Evolutionary conservation across 2,888 invertebrate species (phyloP).

Genomic region (Altica lythri): DNA sequence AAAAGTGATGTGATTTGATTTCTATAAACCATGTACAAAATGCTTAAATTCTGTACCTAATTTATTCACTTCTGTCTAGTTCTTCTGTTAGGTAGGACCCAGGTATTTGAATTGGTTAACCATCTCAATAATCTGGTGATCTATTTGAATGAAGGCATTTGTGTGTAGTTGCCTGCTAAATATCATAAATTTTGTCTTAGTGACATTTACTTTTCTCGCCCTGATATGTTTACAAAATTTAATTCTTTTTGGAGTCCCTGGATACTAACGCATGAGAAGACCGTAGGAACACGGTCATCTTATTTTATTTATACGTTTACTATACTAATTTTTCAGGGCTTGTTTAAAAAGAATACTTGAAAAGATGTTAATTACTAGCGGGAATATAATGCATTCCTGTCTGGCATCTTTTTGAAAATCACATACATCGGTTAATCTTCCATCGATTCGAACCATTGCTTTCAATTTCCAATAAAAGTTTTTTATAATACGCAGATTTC

Average conservation of each 20-base stretch:
- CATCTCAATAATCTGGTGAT: not conserved
- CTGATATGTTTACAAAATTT: not conserved
- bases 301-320: not conserved
- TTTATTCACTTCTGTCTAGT: not conserved
- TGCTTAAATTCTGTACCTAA: conserved; percentile 4
- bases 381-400: conserved; percentile 2
- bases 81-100: not conserved
- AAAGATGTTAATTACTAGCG: conserved; percentile 1
- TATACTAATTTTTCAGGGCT: not conserved
- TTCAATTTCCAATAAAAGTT: conserved; percentile 9
- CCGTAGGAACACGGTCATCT: not conserved
- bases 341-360: not conserved
- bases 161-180: not conserved
- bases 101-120: conserved; percentile 2
- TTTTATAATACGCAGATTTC: not conserved
- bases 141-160: not conserved
- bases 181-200: not conserved
- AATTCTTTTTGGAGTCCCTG: not conserved
- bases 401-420: not conserved
- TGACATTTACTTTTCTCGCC: not conserved
- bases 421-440: conserved; percentile 19
- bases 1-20: conserved; percentile 1
- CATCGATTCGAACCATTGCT: conserved; percentile 8
- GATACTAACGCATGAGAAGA: not conserved
- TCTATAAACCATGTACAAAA: not conserved